Conservation (phyloP, 2,888 invertebrate genomes). For the Coenonympha glycerion region DNA sequence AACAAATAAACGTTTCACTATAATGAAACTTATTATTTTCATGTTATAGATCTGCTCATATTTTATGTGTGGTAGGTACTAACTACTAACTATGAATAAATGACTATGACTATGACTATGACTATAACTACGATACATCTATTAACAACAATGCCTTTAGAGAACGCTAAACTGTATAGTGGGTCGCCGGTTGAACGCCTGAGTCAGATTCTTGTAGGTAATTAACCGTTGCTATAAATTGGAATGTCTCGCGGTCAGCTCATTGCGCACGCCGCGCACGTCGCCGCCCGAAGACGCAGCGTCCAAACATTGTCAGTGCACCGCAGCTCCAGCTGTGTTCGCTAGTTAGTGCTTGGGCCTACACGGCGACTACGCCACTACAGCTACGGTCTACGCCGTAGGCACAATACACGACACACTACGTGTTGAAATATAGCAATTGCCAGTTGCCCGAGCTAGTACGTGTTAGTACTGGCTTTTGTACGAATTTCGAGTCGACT, state of each 20-base stretch:
- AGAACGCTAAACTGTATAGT: background rate
- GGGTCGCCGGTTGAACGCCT: slow-evolving; percentile 21
- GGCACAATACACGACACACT: background rate
- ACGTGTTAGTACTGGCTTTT: background rate
- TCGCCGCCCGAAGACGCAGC: slow-evolving; percentile 50
- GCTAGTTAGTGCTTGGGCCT: slow-evolving; percentile 60
- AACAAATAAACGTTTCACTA: too few species aligned
- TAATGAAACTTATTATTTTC: too few species aligned
- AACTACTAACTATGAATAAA: too few species aligned
- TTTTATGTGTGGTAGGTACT: too few species aligned
- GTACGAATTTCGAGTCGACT: too few species aligned
- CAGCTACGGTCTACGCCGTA: too few species aligned
- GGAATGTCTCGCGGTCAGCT: slow-evolving; percentile 42
- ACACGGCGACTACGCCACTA: slow-evolving; percentile 48
- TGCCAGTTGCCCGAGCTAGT: background rate
- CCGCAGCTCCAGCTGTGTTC: slow-evolving; percentile 64
- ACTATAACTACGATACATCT: too few species aligned
- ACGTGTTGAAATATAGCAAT: background rate
- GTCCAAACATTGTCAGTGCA: slow-evolving; percentile 63
- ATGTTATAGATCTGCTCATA: too few species aligned
- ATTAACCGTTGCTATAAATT: slow-evolving; percentile 68
- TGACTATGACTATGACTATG: too few species aligned
- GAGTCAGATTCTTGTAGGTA: slow-evolving; percentile 64
- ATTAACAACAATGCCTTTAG: background rate
- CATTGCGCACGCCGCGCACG: slow-evolving; percentile 54